Percentiles rank a stretch among this genome's conserved stretches.
phyloP scores from a whole-genome alignment of 2,113 vertebrate species.

The Cardinalis cardinalis region DNA sequence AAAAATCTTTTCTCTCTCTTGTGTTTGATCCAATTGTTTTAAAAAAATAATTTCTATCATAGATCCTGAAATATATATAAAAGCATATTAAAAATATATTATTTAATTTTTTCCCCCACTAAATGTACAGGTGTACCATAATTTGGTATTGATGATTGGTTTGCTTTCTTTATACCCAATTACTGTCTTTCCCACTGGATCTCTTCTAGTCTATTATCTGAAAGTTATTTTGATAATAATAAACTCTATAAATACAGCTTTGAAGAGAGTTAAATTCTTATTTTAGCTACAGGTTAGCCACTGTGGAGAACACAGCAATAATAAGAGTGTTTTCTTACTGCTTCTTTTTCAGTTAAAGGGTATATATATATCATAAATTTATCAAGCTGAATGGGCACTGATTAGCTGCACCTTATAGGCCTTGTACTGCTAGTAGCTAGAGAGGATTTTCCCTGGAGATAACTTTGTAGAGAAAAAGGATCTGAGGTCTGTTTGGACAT shows the following conservation, averaged over 20 bases:
- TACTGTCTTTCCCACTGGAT: background rate
- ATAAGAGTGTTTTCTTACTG: background rate
- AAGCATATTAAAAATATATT: background rate
- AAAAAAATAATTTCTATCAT: fast-evolving
- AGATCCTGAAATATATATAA: background rate
- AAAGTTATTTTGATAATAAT: background rate
- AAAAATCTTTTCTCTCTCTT: background rate
- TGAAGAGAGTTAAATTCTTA: background rate
- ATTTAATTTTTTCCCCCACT: background rate
- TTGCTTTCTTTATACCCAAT: background rate
- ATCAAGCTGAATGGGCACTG: background rate
- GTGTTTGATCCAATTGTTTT: background rate
- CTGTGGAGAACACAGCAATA: background rate
- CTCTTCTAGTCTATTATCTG: background rate
- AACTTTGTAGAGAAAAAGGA: background rate
- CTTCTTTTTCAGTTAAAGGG: background rate
- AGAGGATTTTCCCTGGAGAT: background rate
- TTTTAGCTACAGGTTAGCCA: background rate
- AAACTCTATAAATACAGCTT: background rate
- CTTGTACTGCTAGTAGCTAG: background rate
- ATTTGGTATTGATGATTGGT: background rate
- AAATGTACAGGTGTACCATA: background rate
- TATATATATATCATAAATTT: background rate
- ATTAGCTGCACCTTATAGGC: background rate
- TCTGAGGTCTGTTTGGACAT: background rate